These are phyloP conservation scores for Lordiphosa collinella DNA, from an alignment of 1,140 invertebrate genomes.

Conservation along the genomic window DNA sequence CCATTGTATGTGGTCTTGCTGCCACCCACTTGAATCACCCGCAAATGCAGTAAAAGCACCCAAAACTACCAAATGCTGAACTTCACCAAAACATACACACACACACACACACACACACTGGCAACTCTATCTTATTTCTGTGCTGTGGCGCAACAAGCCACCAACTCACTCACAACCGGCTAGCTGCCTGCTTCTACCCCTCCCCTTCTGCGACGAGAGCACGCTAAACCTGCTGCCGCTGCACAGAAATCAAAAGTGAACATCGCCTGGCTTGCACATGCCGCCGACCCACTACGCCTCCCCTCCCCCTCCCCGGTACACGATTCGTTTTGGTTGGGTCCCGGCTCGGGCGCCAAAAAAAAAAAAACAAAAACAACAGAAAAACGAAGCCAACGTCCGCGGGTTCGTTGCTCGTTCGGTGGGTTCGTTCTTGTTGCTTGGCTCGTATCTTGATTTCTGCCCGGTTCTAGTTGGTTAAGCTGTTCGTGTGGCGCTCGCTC, in stretches of 20 bases:
- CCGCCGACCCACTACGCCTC: not conserved
- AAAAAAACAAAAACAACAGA: conserved; percentile 1
- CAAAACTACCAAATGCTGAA: conserved; percentile 29
- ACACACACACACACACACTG: conserved; percentile 6
- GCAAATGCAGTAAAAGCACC: not conserved
- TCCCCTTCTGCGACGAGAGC: conserved; percentile 10
- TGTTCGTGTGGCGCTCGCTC: conserved; percentile 37
- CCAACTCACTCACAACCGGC: conserved; percentile 5
- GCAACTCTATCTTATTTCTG: not conserved
- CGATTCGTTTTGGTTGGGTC: not conserved
- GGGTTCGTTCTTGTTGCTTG: conserved; percentile 26
- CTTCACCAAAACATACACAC: conserved; percentile 39
- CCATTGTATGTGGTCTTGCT: conserved; percentile 27
- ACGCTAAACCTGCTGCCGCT: conserved; percentile 66
- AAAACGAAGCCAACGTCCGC: conserved; percentile 49
- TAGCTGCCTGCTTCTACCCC: not conserved
- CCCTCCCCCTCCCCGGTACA: not conserved
- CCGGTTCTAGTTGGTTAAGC: conserved; percentile 69
- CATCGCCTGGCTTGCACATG: conserved; percentile 59
- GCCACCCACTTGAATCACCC: conserved; percentile 20
- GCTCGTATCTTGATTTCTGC: conserved; percentile 60
- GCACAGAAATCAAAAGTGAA: conserved; percentile 77
- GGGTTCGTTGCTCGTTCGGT: conserved; percentile 22
- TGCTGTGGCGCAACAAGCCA: conserved; percentile 40
- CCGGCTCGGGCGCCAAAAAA: conserved; percentile 12